These are phyloP conservation scores for Danio choprae DNA, from an alignment of 2,797 vertebrate species.

Conservation along the genomic window DNA sequence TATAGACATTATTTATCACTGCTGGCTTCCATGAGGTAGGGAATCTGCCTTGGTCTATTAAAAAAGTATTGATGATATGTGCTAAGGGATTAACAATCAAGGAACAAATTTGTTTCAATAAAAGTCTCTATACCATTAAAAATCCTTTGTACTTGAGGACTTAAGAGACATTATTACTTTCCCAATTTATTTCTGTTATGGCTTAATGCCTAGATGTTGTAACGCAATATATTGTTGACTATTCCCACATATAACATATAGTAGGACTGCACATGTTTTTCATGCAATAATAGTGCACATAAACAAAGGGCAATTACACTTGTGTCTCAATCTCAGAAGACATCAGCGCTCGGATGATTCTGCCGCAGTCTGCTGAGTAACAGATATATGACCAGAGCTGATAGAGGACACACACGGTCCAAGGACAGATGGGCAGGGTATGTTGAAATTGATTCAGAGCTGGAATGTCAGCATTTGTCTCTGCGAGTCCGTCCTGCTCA, in stretches of 20 bases:
- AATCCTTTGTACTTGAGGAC: no score
- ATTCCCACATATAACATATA: background rate
- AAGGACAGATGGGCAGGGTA: constrained; percentile 57
- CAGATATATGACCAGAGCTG: constrained; percentile 63
- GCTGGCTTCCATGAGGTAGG: no score
- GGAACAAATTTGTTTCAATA: no score
- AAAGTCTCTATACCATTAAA: no score
- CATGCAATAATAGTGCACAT: constrained; percentile 7
- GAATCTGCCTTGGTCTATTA: no score
- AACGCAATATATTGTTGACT: no score
- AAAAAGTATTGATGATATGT: no score
- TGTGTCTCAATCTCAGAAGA: constrained; percentile 72
- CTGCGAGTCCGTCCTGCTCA: constrained; percentile 44
- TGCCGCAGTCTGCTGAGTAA: constrained; percentile 71
- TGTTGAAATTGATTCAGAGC: constrained; percentile 64
- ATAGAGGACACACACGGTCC: constrained; percentile 60
- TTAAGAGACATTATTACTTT: no score
- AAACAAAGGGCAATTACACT: constrained; percentile 55
- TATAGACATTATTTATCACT: no score
- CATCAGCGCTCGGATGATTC: constrained; percentile 63
- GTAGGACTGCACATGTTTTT: constrained; percentile 2
- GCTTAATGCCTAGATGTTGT: no score
- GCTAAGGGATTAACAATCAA: no score
- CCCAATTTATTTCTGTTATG: no score
- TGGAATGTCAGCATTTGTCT: constrained; percentile 63